A percentile compares a stretch with the other conserved stretches of the same genome.
Evolutionary conservation across 2,797 vertebrate genomes (phyloP).

Genomic region (Brachyalestes nurse): DNA sequence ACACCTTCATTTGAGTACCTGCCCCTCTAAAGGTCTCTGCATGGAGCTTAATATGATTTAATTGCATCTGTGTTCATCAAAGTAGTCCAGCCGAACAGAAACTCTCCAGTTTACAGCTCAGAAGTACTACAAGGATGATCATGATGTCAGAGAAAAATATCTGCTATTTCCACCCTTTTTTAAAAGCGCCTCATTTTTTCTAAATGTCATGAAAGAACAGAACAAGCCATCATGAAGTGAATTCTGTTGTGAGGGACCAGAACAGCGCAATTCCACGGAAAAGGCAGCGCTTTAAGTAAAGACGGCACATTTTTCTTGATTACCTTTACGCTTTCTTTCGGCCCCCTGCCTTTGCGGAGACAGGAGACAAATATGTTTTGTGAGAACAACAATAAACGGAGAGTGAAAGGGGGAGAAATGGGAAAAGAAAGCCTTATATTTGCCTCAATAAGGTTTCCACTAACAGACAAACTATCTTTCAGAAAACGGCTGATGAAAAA

Average conservation of each 20-base stretch:
- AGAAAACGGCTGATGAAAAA: slow-evolving; percentile 51
- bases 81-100: no score
- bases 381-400: slow-evolving; percentile 41
- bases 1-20: no score
- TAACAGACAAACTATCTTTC: slow-evolving; percentile 49
- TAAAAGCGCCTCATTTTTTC: no score
- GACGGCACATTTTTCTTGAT: slow-evolving; percentile 1
- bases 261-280: no score
- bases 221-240: background rate
- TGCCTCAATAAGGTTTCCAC: slow-evolving; percentile 45
- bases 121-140: no score
- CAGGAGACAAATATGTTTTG: slow-evolving; percentile 27
- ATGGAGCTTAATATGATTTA: no score
- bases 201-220: background rate
- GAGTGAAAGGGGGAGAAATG: slow-evolving; percentile 34
- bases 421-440: slow-evolving; percentile 44
- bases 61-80: no score
- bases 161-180: no score
- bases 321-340: slow-evolving; percentile 1
- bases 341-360: background rate
- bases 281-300: background rate
- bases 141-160: no score
- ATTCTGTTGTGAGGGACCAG: background rate
- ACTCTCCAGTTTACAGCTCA: no score
- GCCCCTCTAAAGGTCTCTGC: no score